A percentile compares a stretch with the other conserved stretches of the same genome.
Evolutionary conservation across 2,113 vertebrate genomes (phyloP).

Genomic region (Nycticorax nycticorax): DNA sequence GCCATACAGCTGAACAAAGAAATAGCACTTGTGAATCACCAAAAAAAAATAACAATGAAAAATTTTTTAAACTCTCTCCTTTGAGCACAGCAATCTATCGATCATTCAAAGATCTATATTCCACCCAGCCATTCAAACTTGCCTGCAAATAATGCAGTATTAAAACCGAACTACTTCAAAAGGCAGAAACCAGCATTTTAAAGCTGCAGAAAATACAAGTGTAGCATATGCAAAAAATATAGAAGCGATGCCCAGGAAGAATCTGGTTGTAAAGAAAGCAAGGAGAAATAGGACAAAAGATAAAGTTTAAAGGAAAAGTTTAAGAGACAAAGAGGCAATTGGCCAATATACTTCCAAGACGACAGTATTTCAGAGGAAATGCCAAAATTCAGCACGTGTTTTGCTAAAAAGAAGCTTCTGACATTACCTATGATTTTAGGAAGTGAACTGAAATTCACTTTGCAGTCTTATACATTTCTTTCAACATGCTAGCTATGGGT

Average conservation of each 20-base stretch:
- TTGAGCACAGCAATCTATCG: background rate
- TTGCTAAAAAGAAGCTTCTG: background rate
- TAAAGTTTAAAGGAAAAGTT: background rate
- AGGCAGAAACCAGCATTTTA: background rate
- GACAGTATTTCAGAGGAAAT: background rate
- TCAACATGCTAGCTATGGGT: background rate
- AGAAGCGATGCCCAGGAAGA: background rate
- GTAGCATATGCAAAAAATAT: background rate
- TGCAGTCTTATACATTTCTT: background rate
- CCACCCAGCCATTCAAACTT: background rate
- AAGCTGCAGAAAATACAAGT: background rate
- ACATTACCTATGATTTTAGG: background rate
- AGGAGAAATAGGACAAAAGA: background rate
- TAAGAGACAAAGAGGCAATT: background rate
- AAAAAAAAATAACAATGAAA: background rate
- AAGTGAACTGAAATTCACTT: background rate
- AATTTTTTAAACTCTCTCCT: background rate
- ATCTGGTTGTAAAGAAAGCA: background rate
- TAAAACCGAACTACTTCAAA: background rate
- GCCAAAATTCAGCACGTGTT: background rate
- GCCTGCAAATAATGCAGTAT: background rate
- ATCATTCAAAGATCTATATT: background rate
- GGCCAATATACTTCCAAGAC: background rate
- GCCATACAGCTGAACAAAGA: background rate
- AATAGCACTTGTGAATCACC: background rate